phyloP scores from a whole-genome alignment of 2,888 invertebrate genomes.

The Ommatoiulus sabulosus region DNA sequence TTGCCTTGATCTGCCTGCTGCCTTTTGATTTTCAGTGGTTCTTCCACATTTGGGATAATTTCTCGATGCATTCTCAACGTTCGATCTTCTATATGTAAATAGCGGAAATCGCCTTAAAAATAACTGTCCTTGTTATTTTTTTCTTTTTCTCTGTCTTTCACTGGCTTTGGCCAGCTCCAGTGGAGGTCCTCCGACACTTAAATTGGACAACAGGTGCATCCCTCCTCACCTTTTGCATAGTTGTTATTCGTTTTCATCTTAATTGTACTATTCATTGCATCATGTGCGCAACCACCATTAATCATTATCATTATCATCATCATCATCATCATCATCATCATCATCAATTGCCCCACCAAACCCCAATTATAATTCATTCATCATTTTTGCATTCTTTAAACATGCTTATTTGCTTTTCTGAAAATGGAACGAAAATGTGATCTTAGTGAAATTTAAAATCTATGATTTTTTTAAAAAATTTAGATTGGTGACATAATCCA shows the following conservation, averaged over 20 bases:
- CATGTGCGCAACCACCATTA: neutral
- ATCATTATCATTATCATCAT: neutral
- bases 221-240: slow-evolving; percentile 49
- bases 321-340: neutral
- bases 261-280: neutral
- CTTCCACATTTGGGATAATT: slow-evolving; percentile 12
- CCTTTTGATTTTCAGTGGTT: neutral
- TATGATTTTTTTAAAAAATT: neutral
- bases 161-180: slow-evolving; percentile 55
- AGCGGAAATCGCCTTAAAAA: slow-evolving; percentile 2
- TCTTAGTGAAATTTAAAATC: neutral
- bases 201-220: slow-evolving; percentile 59
- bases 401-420: neutral
- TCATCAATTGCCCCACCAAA: neutral
- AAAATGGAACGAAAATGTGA: neutral
- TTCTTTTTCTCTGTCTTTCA: slow-evolving; percentile 56
- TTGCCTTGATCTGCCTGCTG: neutral
- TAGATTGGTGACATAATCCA: neutral
- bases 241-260: neutral
- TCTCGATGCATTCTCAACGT: slow-evolving; percentile 18
- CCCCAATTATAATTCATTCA: neutral
- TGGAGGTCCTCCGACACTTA: slow-evolving; percentile 57
- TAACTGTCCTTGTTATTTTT: slow-evolving; percentile 53
- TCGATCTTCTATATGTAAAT: slow-evolving; percentile 13
- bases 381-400: neutral